Evolutionary conservation across 2,113 vertebrate species (phyloP), one percentile per base, ranked within the genome.

Genomic region (Tachysurus vachellii): DNA sequence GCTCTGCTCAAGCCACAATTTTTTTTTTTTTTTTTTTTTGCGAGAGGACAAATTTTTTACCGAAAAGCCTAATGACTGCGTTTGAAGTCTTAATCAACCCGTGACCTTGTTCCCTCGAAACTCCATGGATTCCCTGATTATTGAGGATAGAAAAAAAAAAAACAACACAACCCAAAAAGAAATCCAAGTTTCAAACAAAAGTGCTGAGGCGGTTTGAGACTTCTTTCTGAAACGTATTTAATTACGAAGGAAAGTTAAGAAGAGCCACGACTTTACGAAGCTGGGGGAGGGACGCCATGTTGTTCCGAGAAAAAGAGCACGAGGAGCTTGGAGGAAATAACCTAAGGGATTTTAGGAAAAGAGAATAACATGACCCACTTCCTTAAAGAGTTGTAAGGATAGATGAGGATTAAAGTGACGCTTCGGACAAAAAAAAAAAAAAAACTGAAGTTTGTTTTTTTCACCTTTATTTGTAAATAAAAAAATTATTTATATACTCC

Each of bases 71-170:
- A 92, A 91, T 91, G 89, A 96, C 95, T 95, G 94, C 93, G 95
- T 96, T 96, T 96, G 95, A 96, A 96, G 94, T 96, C 71, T 94
- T 96, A 95, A 96, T 96, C 96, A 96, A 96, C 95, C 95, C 95
- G 94, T 96, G 96, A 95, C 95, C 94, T 94, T 95, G 94, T 96
- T 94, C 95, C 91, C 92, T 90, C 92, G 93, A 94, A 95, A 79
- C 95, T 94, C 95, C 94, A 94, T 94, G 94, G 85, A 86, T 89
- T 85, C 81, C 71, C 87, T 83, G 44, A 83, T 84, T 89, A 80
- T 28, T 64, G 80, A 66, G 80, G 50, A 50, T 26, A 84, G 68
- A 23, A 26, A 53, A 47, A 23, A 26, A 53, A 47, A 84, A 28
- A 83, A 53, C 85, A 88, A 87, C 82, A 75, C 89, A 79, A 44